Evolutionary conservation across 1,140 invertebrate species (phyloP).

Genomic region (Cydia amplana): DNA sequence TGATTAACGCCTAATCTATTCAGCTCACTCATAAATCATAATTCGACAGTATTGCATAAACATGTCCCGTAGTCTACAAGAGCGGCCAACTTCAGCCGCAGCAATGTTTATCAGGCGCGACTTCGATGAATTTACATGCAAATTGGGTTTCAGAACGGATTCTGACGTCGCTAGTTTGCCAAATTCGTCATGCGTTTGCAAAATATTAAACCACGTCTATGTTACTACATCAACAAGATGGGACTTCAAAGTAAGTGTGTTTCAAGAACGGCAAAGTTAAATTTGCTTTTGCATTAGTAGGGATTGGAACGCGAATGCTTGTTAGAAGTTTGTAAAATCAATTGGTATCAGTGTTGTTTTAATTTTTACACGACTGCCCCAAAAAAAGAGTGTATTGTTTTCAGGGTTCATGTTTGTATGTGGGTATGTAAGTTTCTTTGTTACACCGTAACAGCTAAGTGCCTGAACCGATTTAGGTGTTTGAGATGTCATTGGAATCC

Average conservation of each 20-base stretch:
- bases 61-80: not conserved
- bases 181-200: not conserved
- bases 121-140: conserved; percentile 30
- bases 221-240: not conserved
- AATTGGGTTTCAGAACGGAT: conserved; percentile 25
- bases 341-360: conserved; percentile 23
- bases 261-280: conserved; percentile 6
- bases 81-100: conserved; percentile 12
- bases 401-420: too few species aligned
- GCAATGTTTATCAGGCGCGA: conserved; percentile 21
- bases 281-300: conserved; percentile 14
- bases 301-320: conserved; percentile 5
- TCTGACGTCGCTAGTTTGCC: conserved; percentile 25
- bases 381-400: too few species aligned
- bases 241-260: not conserved
- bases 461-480: too few species aligned
- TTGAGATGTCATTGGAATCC: too few species aligned
- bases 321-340: conserved; percentile 24
- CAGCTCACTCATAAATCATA: not conserved
- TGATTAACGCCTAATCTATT: not conserved
- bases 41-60: conserved; percentile 4
- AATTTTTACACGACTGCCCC: too few species aligned
- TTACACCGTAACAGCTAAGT: too few species aligned
- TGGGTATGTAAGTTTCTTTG: too few species aligned
- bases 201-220: not conserved